A percentile compares a stretch with the other conserved stretches of the same genome.
These are phyloP conservation scores for Andrena minutula DNA, from an alignment of 2,888 invertebrate species.

Conservation along the genomic window DNA sequence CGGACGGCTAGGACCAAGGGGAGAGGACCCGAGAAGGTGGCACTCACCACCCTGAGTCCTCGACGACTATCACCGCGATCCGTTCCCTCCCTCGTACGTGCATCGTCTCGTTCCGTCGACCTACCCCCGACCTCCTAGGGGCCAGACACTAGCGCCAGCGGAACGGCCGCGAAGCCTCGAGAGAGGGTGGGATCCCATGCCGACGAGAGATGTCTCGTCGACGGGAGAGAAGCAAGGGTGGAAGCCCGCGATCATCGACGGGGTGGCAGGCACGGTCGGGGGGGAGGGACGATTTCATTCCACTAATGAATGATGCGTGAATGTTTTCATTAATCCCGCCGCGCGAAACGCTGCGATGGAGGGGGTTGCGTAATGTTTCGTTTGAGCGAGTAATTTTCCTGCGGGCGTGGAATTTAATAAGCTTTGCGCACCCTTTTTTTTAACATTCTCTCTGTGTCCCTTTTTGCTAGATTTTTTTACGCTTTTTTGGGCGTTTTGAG, in stretches of 20 bases:
- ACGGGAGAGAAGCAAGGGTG: not conserved
- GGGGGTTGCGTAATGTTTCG: slow-evolving; percentile 10
- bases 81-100: slow-evolving; percentile 59
- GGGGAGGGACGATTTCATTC: slow-evolving; percentile 28
- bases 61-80: slow-evolving; percentile 67
- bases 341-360: not conserved
- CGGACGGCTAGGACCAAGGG: slow-evolving; percentile 41
- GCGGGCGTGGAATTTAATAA: not conserved
- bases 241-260: slow-evolving; percentile 11
- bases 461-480: not conserved
- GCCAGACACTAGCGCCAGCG: slow-evolving; percentile 45
- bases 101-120: slow-evolving; percentile 56
- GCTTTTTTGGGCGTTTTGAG: not conserved
- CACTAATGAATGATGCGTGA: slow-evolving; percentile 42
- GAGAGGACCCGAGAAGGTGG: slow-evolving; percentile 60
- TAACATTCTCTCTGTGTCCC: not conserved
- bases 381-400: not conserved
- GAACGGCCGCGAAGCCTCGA: slow-evolving; percentile 11
- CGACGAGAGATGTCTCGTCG: slow-evolving; percentile 56
- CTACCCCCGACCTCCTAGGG: slow-evolving; percentile 44
- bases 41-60: slow-evolving; percentile 66
- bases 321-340: slow-evolving; percentile 36
- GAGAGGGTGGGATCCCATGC: slow-evolving; percentile 3
- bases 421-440: not conserved
- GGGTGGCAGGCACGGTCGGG: slow-evolving; percentile 14